phyloP scores from a whole-genome alignment of 2,888 invertebrate genomes.

The Trachelus tabidus region DNA sequence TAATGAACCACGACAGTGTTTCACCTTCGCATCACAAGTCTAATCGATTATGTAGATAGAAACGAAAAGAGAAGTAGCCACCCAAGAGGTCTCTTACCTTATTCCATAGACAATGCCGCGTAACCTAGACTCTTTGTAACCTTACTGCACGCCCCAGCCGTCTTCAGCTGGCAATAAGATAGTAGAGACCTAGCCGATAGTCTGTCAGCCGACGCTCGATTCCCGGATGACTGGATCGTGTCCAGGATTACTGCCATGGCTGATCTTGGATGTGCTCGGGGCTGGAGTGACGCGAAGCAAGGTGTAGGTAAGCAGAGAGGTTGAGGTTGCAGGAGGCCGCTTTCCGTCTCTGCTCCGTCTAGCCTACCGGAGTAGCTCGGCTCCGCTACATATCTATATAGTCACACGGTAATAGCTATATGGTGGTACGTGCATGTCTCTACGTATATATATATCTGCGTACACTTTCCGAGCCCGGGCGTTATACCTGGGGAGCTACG shows the following conservation, averaged over 20 bases:
- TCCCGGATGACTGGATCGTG: not conserved
- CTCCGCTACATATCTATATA: not conserved
- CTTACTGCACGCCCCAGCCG: not conserved
- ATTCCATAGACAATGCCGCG: not conserved
- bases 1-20: not conserved
- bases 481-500: not conserved
- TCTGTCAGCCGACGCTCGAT: not conserved
- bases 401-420: not conserved
- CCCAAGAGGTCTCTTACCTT: not conserved
- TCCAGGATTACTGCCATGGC: not conserved
- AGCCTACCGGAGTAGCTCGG: slow-evolving; percentile 17
- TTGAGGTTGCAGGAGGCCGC: slow-evolving; percentile 42
- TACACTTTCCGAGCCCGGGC: not conserved
- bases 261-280: not conserved
- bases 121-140: not conserved
- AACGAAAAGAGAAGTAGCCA: not conserved
- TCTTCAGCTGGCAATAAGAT: not conserved
- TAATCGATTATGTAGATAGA: not conserved
- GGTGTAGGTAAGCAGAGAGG: slow-evolving; percentile 22
- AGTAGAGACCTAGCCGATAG: not conserved
- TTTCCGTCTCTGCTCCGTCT: slow-evolving; percentile 47
- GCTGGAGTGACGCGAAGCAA: slow-evolving; percentile 10
- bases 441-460: not conserved
- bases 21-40: not conserved
- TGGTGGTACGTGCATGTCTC: not conserved